Percentiles rank a stretch among this genome's conserved stretches.
Conservation (phyloP, 1,140 invertebrate genomes). For the Caenorhabditis inopinata region DNA sequence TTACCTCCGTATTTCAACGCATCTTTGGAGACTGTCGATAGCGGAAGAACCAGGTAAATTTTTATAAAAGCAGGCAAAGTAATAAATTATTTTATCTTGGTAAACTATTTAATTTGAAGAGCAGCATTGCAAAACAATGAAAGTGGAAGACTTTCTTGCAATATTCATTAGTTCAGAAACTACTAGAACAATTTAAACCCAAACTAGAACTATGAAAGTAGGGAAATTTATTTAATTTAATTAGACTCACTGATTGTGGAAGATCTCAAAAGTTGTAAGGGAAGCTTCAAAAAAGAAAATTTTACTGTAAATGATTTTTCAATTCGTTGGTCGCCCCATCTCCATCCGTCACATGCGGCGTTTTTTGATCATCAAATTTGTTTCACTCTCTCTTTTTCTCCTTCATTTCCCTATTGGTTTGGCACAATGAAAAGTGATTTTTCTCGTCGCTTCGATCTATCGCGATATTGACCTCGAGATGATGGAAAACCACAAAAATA, state of each 20-base stretch:
- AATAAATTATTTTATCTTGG: too few relatives aligned
- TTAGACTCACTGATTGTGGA: too few relatives aligned
- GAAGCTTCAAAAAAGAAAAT: too few relatives aligned
- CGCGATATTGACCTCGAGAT: neutral
- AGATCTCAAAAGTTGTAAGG: too few relatives aligned
- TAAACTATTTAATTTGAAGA: too few relatives aligned
- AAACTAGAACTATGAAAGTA: too few relatives aligned
- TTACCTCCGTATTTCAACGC: neutral
- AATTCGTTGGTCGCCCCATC: neutral
- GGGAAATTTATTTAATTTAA: too few relatives aligned
- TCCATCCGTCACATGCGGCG: conserved; percentile 2
- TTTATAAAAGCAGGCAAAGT: too few relatives aligned
- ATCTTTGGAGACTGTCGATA: conserved; percentile 12
- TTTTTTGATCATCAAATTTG: conserved; percentile 24
- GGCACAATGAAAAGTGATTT: conserved; percentile 27
- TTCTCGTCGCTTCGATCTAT: neutral
- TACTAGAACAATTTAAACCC: too few relatives aligned
- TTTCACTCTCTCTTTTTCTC: neutral
- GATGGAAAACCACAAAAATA: neutral
- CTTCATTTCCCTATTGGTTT: neutral
- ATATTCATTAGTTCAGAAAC: neutral
- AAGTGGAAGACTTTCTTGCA: too few relatives aligned
- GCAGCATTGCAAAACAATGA: too few relatives aligned
- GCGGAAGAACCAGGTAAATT: conserved; percentile 5
- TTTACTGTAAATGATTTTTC: conserved; percentile 10